Evolutionary conservation across 2,113 vertebrate species (phyloP).

Genomic region (Typhlomys cinereus): DNA sequence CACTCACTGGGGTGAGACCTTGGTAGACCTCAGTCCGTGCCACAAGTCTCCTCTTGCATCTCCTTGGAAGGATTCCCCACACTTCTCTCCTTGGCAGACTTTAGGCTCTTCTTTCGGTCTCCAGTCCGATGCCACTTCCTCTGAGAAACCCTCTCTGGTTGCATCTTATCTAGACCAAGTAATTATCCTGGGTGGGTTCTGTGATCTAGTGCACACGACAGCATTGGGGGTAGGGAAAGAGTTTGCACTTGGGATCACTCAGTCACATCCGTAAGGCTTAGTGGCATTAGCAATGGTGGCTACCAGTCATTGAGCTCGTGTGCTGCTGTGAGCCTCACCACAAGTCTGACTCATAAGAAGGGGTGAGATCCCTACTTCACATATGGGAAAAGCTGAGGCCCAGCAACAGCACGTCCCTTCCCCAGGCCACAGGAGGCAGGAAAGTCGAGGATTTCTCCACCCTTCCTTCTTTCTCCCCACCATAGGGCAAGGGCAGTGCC

Average conservation of each 20-base stretch:
- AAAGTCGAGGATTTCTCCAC: not conserved
- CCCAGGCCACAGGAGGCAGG: not conserved
- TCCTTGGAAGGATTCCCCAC: not conserved
- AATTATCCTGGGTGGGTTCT: not conserved
- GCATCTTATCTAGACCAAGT: not conserved
- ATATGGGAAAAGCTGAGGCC: too few relatives aligned
- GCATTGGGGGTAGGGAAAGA: not conserved
- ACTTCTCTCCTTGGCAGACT: not conserved
- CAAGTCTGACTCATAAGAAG: not conserved
- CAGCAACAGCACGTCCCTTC: not conserved
- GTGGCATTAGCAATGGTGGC: not conserved
- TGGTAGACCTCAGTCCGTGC: rapidly evolving
- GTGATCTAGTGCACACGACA: not conserved
- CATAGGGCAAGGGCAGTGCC: not conserved
- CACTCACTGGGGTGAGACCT: not conserved
- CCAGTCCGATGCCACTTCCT: not conserved
- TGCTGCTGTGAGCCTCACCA: not conserved
- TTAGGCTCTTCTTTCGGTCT: not conserved
- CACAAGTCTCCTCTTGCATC: not conserved
- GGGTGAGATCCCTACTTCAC: not conserved
- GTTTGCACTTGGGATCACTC: not conserved
- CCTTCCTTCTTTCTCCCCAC: not conserved
- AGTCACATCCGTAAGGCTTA: not conserved
- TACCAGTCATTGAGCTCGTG: not conserved
- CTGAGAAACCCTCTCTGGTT: not conserved